These are phyloP conservation scores for Pseudochaenichthys georgianus DNA, from an alignment of 2,797 vertebrate genomes.

Conservation along the genomic window DNA sequence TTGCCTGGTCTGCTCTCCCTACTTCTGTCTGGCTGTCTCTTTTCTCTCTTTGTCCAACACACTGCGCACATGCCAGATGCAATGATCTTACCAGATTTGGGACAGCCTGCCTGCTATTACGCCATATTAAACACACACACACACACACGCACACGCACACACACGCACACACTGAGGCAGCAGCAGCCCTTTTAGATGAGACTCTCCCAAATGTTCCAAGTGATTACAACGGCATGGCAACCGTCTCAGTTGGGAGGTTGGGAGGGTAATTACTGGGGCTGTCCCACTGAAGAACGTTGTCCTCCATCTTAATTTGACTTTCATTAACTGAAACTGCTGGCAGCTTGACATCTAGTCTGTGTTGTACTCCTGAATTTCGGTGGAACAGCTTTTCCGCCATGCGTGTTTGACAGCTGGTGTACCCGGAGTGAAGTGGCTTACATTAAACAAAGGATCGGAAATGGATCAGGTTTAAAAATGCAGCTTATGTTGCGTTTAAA, in stretches of 20 bases:
- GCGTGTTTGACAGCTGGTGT: slow-evolving; percentile 5
- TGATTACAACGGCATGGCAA: slow-evolving; percentile 29
- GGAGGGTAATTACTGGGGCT: slow-evolving; percentile 11
- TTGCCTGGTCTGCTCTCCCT: slow-evolving; percentile 43
- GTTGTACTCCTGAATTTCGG: background rate
- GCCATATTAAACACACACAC: slow-evolving; percentile 17
- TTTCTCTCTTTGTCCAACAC: slow-evolving; percentile 4
- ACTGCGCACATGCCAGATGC: slow-evolving; percentile 37
- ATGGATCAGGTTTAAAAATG: slow-evolving; percentile 6
- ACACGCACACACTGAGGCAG: background rate
- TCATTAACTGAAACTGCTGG: background rate
- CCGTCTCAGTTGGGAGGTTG: background rate
- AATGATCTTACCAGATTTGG: slow-evolving; percentile 75
- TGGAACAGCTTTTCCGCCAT: slow-evolving; percentile 7
- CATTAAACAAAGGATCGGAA: slow-evolving; percentile 5
- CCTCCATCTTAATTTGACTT: slow-evolving; percentile 3
- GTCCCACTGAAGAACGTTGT: slow-evolving; percentile 13
- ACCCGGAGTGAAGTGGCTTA: background rate
- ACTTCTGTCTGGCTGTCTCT: slow-evolving; percentile 37
- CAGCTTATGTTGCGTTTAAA: slow-evolving; percentile 14
- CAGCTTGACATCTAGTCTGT: background rate
- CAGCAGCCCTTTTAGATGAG: slow-evolving; percentile 33
- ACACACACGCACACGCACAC: background rate
- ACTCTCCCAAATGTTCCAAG: slow-evolving; percentile 40
- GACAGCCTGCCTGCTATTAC: slow-evolving; percentile 60